phyloP scores from a whole-genome alignment of 2,888 invertebrate species.

The Idaea aversata region DNA sequence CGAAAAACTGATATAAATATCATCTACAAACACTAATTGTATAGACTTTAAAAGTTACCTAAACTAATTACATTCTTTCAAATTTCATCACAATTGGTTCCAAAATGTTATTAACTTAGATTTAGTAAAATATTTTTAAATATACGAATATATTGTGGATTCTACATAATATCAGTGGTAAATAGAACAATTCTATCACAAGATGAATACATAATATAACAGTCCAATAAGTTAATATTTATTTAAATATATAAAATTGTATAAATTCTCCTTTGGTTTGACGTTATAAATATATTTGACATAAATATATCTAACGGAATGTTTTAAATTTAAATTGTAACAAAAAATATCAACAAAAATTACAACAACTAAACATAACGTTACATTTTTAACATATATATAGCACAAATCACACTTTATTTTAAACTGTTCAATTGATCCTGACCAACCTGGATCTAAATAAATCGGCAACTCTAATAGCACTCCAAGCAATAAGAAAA shows the following conservation, averaged over 20 bases:
- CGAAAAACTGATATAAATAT: neutral
- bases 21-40: neutral
- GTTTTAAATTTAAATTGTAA: neutral
- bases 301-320: neutral
- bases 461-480: neutral
- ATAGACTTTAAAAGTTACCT: neutral
- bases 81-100: conserved; percentile 32
- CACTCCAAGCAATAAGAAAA: neutral
- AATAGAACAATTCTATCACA: conserved; percentile 10
- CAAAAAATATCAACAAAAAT: neutral
- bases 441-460: neutral
- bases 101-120: conserved; percentile 7
- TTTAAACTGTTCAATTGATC: neutral
- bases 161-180: neutral
- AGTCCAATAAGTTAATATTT: conserved; percentile 8
- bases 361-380: neutral
- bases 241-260: conserved; percentile 6
- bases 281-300: neutral
- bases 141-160: neutral
- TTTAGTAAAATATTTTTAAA: neutral
- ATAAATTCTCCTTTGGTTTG: conserved; percentile 13
- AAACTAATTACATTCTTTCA: conserved; percentile 2
- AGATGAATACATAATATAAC: conserved; percentile 11
- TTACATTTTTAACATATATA: neutral
- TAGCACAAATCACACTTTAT: neutral